These are phyloP conservation scores for Amblyjoppa fuscipennis DNA, from an alignment of 2,888 invertebrate species.

Conservation along the genomic window DNA sequence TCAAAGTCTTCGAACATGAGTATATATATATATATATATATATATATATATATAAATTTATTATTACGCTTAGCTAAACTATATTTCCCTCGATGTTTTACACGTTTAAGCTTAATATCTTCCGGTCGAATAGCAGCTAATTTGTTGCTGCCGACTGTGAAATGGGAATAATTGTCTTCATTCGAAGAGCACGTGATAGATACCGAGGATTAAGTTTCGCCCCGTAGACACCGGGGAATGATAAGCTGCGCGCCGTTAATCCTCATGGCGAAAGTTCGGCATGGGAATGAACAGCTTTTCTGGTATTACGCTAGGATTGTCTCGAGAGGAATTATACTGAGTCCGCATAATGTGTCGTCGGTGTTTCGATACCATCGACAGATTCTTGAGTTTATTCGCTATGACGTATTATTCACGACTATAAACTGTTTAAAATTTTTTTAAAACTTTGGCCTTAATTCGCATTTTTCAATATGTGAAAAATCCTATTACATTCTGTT, in stretches of 20 bases:
- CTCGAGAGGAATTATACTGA: constrained; percentile 10
- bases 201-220: background rate
- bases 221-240: constrained; percentile 4
- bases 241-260: constrained; percentile 9
- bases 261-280: constrained; percentile 10
- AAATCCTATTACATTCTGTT: too few species aligned
- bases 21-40: background rate
- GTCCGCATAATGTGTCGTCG: background rate
- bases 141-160: background rate
- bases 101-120: background rate
- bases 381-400: background rate
- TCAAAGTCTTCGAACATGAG: too few species aligned
- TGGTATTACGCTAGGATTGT: background rate
- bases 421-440: background rate
- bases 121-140: background rate
- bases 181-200: background rate
- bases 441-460: background rate
- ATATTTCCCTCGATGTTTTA: background rate
- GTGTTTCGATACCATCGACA: constrained; percentile 2
- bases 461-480: too few species aligned
- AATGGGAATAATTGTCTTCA: background rate
- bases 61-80: background rate
- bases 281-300: constrained; percentile 10
- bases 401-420: background rate
- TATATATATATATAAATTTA: background rate